Evolutionary conservation across 2,797 vertebrate genomes (phyloP), one percentile per base, ranked within the genome.

Genomic region (Hirundo rustica): DNA sequence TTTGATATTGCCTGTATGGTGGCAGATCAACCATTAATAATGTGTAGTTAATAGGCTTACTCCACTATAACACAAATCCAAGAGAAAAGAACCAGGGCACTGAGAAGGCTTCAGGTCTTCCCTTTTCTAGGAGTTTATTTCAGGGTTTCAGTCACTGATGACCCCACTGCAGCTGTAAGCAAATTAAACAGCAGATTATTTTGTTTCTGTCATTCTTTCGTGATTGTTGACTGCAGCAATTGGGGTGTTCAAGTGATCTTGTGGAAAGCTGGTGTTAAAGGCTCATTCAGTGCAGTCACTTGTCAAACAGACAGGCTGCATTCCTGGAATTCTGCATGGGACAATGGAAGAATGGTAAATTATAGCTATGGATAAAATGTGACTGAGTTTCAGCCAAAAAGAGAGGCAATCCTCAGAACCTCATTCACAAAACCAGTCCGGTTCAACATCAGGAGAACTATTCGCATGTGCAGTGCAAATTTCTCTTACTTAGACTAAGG

Each of bases 21-120:
- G 74, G 32, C 48, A 45, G 80, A 64, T 92, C 77, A 90, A 6
- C 85, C 92, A 82, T 82, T 70, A 86, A 76, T 84, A 86, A 88
- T 79, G 48, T 90, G 53, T 68, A 47, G 45, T 90, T 86, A 81
- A 84, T 90, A 79, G 80, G 61, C 14, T 74, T 66, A 65, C 15
- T 66, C 54, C 5, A 2, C 23, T 58, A 0, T 51, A 82, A 42
- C 36, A 66, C 13, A 68, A 77, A 75, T 72, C 18, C 27, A 61
- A 38, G 20, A 27, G 65, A 74, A 68, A 36, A 79, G 13, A 47
- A 10, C 5, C 10, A 34, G 19, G 20, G 15, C 74, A 30, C 54
- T 30, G 50, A 70, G 27, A 55, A 47, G 4, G 16, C 45, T 83
- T 74, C 23, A 47, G 42, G 30, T 50, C 21, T 48, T 44, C 16